Percentiles rank a stretch among this genome's conserved stretches.
phyloP scores from a whole-genome alignment of 2,888 invertebrate genomes.

The Artemia sinica region DNA sequence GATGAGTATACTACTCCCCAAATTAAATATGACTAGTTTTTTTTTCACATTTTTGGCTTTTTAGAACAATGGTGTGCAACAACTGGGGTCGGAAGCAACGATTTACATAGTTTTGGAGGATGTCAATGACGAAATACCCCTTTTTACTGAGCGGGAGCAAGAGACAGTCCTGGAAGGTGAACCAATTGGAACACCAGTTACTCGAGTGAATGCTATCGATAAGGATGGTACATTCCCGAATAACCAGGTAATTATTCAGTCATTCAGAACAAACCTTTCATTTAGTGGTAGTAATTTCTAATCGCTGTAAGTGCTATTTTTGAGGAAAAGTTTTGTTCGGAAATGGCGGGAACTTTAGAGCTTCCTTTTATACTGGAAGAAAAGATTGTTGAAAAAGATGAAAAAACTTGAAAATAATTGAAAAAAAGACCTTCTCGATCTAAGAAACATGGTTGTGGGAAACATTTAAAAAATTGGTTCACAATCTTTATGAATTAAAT shows the following conservation, averaged over 20 bases:
- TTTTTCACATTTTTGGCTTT: no score
- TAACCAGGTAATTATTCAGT: slow-evolving; percentile 50
- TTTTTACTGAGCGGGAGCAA: slow-evolving; percentile 85
- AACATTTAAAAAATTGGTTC: no score
- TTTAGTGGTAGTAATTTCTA: slow-evolving; percentile 17
- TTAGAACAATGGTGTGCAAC: slow-evolving; percentile 86
- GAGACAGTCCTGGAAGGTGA: slow-evolving; percentile 89
- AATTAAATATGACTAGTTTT: no score
- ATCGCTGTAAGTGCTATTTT: neutral
- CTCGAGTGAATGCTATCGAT: slow-evolving; percentile 87
- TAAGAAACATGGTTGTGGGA: no score
- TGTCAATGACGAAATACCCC: slow-evolving; percentile 89
- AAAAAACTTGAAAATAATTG: no score
- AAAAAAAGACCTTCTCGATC: no score
- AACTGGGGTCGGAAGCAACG: slow-evolving; percentile 81
- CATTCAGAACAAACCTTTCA: neutral
- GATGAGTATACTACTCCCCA: no score
- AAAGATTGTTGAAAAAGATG: no score
- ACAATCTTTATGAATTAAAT: no score
- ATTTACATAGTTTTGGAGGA: slow-evolving; percentile 84
- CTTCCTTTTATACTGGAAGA: neutral
- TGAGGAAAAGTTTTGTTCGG: neutral
- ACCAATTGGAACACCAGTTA: slow-evolving; percentile 83
- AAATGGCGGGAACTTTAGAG: neutral
- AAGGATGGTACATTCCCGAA: slow-evolving; percentile 88